These are phyloP conservation scores for Diplodus puntazzo DNA, from an alignment of 2,797 vertebrate genomes.

Conservation along the genomic window DNA sequence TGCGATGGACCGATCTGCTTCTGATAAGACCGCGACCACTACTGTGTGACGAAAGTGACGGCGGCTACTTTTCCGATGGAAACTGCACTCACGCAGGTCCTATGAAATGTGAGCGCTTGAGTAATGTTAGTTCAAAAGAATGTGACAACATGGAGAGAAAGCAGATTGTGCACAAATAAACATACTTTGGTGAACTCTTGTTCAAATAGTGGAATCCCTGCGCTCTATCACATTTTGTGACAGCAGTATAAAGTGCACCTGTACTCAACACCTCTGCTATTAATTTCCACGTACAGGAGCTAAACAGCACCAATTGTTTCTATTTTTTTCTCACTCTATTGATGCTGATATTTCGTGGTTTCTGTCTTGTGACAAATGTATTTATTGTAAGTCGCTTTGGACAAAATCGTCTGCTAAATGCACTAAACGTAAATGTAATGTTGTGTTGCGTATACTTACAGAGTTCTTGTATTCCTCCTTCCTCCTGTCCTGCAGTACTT, in stretches of 20 bases:
- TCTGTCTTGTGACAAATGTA: no score
- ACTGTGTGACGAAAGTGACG: no score
- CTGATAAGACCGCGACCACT: no score
- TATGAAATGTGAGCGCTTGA: no score
- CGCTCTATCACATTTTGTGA: background rate
- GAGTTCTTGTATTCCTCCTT: background rate
- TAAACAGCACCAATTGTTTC: background rate
- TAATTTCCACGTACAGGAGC: background rate
- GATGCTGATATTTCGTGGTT: no score
- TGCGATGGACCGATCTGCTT: background rate
- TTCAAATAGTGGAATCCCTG: background rate
- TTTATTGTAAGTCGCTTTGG: no score
- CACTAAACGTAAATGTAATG: no score
- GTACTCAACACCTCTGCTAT: background rate
- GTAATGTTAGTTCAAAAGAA: background rate
- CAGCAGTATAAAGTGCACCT: background rate
- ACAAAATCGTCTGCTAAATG: no score
- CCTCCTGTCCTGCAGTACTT: slow-evolving; percentile 89
- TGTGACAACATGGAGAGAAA: background rate
- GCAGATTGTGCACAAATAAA: background rate
- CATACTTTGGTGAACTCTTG: background rate
- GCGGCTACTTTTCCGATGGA: no score
- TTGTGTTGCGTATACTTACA: slow-evolving; percentile 8
- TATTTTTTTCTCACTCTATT: no score
- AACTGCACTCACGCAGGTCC: no score